phyloP scores from a whole-genome alignment of 2,888 invertebrate genomes.

The Tryphoninae sp. region DNA sequence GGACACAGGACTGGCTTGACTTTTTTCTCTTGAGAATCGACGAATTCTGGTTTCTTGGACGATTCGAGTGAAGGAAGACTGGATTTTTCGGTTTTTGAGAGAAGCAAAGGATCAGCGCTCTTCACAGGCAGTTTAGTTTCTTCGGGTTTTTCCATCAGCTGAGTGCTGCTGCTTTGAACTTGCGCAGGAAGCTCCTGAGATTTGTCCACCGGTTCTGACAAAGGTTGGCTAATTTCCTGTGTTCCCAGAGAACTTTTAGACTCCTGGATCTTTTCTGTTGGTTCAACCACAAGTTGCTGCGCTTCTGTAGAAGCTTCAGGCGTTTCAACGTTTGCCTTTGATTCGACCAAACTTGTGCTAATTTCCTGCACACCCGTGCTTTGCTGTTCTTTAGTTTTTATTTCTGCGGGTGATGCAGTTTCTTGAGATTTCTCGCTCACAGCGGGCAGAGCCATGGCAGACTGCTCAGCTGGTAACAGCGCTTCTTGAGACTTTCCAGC shows the following conservation, averaged over 20 bases:
- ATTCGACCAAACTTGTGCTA: conserved; percentile 20
- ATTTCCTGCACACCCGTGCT: conserved; percentile 21
- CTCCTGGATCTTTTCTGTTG: conserved; percentile 42
- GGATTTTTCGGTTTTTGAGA: conserved; percentile 1
- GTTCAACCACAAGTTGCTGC: conserved; percentile 35
- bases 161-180: not conserved
- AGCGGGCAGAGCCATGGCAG: not conserved
- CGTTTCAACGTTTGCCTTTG: conserved; percentile 13
- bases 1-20: conserved; percentile 25
- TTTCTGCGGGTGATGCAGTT: conserved; percentile 50
- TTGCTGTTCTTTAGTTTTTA: conserved; percentile 51
- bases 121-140: conserved; percentile 27
- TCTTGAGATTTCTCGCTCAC: conserved; percentile 38
- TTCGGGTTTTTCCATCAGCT: not conserved
- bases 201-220: not conserved
- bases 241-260: not conserved
- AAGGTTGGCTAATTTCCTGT: not conserved
- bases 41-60: not conserved
- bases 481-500: too few relatives aligned
- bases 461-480: too few relatives aligned
- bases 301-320: not conserved
- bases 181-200: conserved; percentile 33
- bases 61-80: not conserved
- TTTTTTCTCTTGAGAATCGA: not conserved
- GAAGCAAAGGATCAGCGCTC: not conserved